A percentile compares a stretch with the other conserved stretches of the same genome.
phyloP scores from a whole-genome alignment of 2,797 vertebrate genomes.

The Mus minutoides region DNA sequence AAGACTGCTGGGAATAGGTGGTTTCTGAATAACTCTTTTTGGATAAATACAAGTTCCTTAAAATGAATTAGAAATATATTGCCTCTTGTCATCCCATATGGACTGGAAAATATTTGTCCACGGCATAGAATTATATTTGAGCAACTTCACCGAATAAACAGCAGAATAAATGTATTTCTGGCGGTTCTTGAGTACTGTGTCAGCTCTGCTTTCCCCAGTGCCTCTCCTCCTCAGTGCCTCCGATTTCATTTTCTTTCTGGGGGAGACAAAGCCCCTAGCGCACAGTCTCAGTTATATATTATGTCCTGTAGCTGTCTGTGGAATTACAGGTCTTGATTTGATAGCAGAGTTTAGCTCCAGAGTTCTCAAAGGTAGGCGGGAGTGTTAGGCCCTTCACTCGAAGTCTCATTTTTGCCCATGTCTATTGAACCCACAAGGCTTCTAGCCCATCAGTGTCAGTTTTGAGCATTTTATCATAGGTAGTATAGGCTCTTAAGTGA shows the following conservation, averaged over 20 bases:
- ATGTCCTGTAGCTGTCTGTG: background rate
- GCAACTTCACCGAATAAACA: background rate
- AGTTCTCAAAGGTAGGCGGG: background rate
- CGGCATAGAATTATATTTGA: background rate
- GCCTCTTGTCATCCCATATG: background rate
- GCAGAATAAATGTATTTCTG: conserved; percentile 4
- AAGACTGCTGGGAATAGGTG: background rate
- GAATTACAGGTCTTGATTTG: background rate
- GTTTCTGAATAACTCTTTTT: background rate
- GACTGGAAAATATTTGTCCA: background rate
- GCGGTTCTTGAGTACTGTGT: background rate
- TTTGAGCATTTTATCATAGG: conserved; percentile 30
- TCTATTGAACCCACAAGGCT: background rate
- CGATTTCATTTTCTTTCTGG: background rate
- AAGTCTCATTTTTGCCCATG: background rate
- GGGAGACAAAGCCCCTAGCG: background rate
- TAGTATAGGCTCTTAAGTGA: background rate
- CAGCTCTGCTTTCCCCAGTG: background rate
- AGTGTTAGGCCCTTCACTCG: background rate
- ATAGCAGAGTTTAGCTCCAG: background rate
- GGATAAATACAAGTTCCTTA: conserved; percentile 24
- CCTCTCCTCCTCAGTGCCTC: background rate
- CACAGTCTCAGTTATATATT: background rate
- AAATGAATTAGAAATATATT: background rate
- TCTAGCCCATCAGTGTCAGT: background rate